A percentile compares a stretch with the other conserved stretches of the same genome.
Conservation (phyloP, 2,888 invertebrate species). For the Patella ulyssiponensis region DNA sequence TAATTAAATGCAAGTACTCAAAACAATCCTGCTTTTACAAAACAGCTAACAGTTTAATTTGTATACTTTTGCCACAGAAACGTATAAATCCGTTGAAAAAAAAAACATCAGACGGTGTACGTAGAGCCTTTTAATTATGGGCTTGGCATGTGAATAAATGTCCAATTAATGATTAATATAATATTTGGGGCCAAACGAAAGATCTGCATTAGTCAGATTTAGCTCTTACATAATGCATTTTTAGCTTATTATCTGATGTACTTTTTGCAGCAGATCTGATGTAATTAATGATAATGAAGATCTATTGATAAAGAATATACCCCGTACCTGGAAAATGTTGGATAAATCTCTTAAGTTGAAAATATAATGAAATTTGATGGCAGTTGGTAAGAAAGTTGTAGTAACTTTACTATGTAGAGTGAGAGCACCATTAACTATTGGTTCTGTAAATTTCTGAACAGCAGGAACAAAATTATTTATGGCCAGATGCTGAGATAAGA, state of each 20-base stretch:
- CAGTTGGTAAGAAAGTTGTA: conserved; percentile 92
- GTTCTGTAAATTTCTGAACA: conserved; percentile 81
- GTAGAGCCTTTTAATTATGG: too few relatives aligned
- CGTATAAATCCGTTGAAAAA: neutral
- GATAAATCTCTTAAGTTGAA: conserved; percentile 96
- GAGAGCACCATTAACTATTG: conserved; percentile 86
- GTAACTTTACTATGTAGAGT: conserved; percentile 88
- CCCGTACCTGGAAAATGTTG: conserved; percentile 89
- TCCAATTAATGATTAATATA: too few relatives aligned
- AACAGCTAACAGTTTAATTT: too few relatives aligned
- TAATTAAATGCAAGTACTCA: neutral
- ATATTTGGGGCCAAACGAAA: too few relatives aligned
- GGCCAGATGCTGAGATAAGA: conserved; percentile 77
- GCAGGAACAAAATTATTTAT: conserved; percentile 84
- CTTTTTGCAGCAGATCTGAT: neutral
- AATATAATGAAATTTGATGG: conserved; percentile 96
- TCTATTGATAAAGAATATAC: neutral
- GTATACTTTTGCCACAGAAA: too few relatives aligned
- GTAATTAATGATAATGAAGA: neutral
- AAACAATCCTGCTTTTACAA: neutral
- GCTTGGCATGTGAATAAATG: too few relatives aligned
- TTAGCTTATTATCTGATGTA: neutral
- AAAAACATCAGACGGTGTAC: neutral
- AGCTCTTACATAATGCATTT: too few relatives aligned
- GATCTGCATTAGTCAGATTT: too few relatives aligned